Conservation (phyloP, 2,888 invertebrate genomes). For the Nomada hirtipes region DNA sequence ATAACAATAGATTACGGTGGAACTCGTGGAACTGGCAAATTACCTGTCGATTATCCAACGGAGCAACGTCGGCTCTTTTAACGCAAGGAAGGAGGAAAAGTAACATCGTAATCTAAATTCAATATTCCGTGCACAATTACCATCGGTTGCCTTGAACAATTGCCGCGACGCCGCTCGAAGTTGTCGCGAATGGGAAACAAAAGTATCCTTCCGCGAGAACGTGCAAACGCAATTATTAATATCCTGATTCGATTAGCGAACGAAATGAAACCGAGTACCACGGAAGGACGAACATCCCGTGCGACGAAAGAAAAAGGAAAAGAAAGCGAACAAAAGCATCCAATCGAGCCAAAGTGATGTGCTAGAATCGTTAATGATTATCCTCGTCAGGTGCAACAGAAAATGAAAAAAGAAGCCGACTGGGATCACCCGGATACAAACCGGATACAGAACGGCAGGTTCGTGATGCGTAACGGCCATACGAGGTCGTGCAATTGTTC, state of each 20-base stretch:
- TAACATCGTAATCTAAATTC: too few relatives aligned
- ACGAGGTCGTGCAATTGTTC: constrained; percentile 62
- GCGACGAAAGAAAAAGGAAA: not conserved
- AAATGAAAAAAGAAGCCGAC: constrained; percentile 29
- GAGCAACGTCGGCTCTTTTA: too few relatives aligned
- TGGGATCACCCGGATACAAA: constrained; percentile 56
- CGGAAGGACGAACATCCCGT: not conserved
- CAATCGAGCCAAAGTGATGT: not conserved
- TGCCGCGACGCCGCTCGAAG: too few relatives aligned
- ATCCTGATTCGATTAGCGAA: too few relatives aligned
- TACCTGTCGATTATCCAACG: too few relatives aligned
- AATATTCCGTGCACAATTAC: too few relatives aligned
- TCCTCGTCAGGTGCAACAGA: constrained; percentile 24
- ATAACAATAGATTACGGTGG: not conserved
- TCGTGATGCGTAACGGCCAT: constrained; percentile 65
- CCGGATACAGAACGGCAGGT: constrained; percentile 59
- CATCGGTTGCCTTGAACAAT: too few relatives aligned
- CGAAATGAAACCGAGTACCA: too few relatives aligned
- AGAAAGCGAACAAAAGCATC: not conserved
- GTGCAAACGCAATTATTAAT: too few relatives aligned
- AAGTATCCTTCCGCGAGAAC: too few relatives aligned
- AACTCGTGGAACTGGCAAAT: not conserved
- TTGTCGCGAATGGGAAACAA: too few relatives aligned
- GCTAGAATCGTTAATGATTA: constrained; percentile 34
- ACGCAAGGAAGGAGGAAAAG: too few relatives aligned